Evolutionary conservation across 2,797 vertebrate genomes (phyloP).

Genomic region (Dendrocincla tyrannina): DNA sequence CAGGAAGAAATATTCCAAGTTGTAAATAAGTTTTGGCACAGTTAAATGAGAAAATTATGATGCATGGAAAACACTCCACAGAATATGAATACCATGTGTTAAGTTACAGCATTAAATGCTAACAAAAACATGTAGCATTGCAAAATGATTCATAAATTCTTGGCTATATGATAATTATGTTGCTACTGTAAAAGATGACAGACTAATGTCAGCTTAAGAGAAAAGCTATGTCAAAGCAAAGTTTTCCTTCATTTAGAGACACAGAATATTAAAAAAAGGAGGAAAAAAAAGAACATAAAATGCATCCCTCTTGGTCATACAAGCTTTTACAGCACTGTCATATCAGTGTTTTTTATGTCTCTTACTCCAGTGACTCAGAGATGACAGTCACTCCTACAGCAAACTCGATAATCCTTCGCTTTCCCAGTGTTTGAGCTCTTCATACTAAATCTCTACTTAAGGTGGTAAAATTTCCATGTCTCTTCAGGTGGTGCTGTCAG

Average conservation of each 20-base stretch:
- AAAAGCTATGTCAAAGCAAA: neutral
- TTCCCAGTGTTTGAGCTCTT: neutral
- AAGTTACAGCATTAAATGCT: conserved; percentile 13
- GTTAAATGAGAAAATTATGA: conserved; percentile 15
- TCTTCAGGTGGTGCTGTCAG: conserved; percentile 14
- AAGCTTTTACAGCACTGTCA: neutral
- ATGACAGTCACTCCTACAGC: neutral
- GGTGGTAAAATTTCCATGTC: neutral
- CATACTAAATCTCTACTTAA: neutral
- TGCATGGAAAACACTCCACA: neutral
- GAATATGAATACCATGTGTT: conserved; percentile 12
- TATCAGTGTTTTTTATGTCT: neutral
- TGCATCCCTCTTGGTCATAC: neutral
- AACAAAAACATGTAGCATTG: conserved; percentile 8
- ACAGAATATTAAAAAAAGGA: neutral
- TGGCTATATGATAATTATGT: neutral
- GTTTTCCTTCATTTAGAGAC: neutral
- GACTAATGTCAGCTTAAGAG: neutral
- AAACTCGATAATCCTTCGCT: neutral
- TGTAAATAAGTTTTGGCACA: conserved; percentile 44
- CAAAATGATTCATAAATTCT: conserved; percentile 30
- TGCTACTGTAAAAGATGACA: conserved; percentile 14
- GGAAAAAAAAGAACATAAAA: neutral
- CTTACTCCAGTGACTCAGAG: neutral
- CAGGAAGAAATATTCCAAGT: conserved; percentile 25